phyloP scores from a whole-genome alignment of 2,888 invertebrate genomes.

The Drosophila nr. perissopoda region DNA sequence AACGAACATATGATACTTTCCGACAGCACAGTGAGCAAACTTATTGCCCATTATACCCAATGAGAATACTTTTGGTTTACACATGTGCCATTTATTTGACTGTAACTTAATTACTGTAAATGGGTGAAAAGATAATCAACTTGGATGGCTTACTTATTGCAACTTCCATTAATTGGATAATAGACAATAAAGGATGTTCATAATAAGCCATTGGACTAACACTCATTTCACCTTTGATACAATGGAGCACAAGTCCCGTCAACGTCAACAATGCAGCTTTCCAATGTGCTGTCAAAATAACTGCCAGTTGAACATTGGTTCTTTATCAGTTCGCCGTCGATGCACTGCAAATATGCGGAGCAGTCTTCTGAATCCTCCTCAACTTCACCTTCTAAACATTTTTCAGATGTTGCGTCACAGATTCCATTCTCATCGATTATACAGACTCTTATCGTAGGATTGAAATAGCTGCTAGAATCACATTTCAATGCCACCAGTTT shows the following conservation, averaged over 20 bases:
- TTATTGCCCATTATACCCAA: background rate
- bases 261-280: conserved; percentile 25
- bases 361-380: too few relatives aligned
- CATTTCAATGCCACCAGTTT: too few relatives aligned
- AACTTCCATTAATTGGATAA: background rate
- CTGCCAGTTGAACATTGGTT: conserved; percentile 30
- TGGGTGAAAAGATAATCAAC: conserved; percentile 2
- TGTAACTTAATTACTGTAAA: conserved; percentile 9
- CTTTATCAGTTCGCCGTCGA: conserved; percentile 23
- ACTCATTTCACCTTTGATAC: background rate
- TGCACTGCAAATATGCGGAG: too few relatives aligned
- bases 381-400: too few relatives aligned
- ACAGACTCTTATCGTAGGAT: too few relatives aligned
- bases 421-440: too few relatives aligned
- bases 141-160: conserved; percentile 9
- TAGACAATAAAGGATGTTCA: background rate
- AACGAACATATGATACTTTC: conserved; percentile 11
- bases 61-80: background rate
- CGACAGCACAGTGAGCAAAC: background rate
- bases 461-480: too few relatives aligned
- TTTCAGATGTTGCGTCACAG: too few relatives aligned
- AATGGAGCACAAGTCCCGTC: conserved; percentile 17
- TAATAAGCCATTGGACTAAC: background rate
- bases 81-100: background rate
- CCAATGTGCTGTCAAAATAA: conserved; percentile 28